Base-by-base conservation (phyloP, 2,113 vertebrate species). In the Periophthalmodon schlosseri region DNA sequence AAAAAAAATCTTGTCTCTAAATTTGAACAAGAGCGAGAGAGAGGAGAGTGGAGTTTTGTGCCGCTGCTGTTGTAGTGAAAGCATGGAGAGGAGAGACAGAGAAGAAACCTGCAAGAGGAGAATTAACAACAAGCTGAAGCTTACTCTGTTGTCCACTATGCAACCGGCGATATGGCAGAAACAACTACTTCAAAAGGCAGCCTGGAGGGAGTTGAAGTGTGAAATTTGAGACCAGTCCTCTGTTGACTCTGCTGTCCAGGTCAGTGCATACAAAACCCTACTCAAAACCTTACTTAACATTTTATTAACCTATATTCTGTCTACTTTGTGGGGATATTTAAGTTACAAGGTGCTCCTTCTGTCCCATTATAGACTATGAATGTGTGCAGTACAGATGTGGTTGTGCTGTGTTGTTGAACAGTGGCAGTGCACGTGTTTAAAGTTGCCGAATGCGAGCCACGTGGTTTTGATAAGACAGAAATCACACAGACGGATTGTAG, bases 21-120 rank as follows among this genome's bases (percentile, higher is more conserved):
- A 94, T 93, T 93, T 95, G 92, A 95, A 94, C 92, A 85, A 86
- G 24, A 83, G 93, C 91, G 93, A 93, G 82, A 93, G 84, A 85
- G 91, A 90, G 89, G 83, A 84, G 91, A 83, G 84, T 74, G 92
- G 92, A 95, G 92, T 94, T 94, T 94, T 92, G 89, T 73, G 70
- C 87, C 4, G 82, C 80, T 85, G 58, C 36, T 39, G 63, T 65
- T 44, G 69, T 65, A 34, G 36, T 69, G 69, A 81, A 86, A 81
- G 2, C 60, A 34, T 79, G 68, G 78, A 68, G 85, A 79, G 72
- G 72, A 78, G 70, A 81, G 65, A 75, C 57, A 60, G 73, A 84
- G 84, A 78, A 80, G 52, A 70, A 75, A 3, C 66, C 70, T 80
- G 70, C 78, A 84, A 75, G 60, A 52, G 75, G 70, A 82, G 56